These are phyloP conservation scores for Oscheius sp. DNA, from an alignment of 2,888 invertebrate genomes.

Conservation along the genomic window DNA sequence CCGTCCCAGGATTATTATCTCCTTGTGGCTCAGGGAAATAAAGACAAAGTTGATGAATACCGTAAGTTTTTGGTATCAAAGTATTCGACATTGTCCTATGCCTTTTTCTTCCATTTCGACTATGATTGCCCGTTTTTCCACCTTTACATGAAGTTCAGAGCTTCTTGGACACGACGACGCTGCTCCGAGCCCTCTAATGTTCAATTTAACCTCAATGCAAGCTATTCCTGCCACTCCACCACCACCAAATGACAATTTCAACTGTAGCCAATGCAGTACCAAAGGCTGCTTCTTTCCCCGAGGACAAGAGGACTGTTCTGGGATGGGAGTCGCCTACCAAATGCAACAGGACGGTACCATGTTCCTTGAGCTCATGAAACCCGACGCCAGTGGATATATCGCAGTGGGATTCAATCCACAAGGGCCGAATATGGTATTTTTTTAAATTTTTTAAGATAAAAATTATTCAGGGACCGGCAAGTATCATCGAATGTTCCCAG, in stretches of 20 bases:
- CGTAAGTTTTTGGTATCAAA: too few relatives aligned
- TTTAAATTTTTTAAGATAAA: background rate
- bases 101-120: too few relatives aligned
- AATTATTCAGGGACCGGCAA: conserved; percentile 33
- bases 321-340: conserved; percentile 17
- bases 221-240: conserved; percentile 1
- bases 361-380: conserved; percentile 18
- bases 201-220: background rate
- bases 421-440: conserved; percentile 38
- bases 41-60: too few relatives aligned
- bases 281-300: conserved; percentile 53
- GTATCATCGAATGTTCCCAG: conserved; percentile 52
- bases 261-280: conserved; percentile 44
- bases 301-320: background rate
- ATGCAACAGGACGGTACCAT: background rate
- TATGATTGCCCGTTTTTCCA: too few relatives aligned
- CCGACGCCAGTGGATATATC: conserved; percentile 31
- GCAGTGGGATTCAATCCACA: conserved; percentile 46
- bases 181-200: background rate
- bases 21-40: conserved; percentile 18
- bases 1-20: background rate
- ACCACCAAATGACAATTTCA: conserved; percentile 38
- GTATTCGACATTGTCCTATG: background rate
- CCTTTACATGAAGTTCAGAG: background rate
- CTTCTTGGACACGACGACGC: too few relatives aligned